These are phyloP conservation scores for Lathronympha strigana DNA, from an alignment of 2,888 invertebrate species.

Conservation along the genomic window DNA sequence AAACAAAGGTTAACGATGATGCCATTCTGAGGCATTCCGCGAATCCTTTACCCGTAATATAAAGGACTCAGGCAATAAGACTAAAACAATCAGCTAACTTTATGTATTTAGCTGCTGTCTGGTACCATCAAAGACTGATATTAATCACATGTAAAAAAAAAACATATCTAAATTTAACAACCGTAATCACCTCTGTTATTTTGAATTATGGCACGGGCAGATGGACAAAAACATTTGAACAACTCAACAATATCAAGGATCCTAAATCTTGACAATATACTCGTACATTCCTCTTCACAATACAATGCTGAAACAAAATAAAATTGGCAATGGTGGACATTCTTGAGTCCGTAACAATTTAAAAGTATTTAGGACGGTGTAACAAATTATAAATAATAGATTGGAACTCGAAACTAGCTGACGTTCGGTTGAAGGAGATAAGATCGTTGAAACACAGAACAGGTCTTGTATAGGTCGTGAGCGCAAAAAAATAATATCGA, in stretches of 20 bases:
- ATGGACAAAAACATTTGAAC: constrained; percentile 20
- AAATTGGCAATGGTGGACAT: constrained; percentile 38
- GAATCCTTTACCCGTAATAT: constrained; percentile 36
- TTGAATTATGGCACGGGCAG: constrained; percentile 32
- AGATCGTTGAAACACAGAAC: constrained; percentile 53
- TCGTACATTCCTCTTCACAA: constrained; percentile 31
- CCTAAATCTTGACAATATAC: constrained; percentile 18
- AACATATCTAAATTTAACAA: constrained; percentile 30
- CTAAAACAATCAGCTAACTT: constrained; percentile 34
- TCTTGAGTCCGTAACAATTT: constrained; percentile 45
- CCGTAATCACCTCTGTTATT: constrained; percentile 33
- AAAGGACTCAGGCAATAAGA: constrained; percentile 33
- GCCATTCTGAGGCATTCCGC: constrained; percentile 35
- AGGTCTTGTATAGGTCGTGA: constrained; percentile 56
- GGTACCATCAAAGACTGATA: constrained; percentile 38
- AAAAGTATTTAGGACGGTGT: constrained; percentile 53
- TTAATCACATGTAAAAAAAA: constrained; percentile 34
- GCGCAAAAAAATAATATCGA: constrained; percentile 49
- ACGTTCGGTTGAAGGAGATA: constrained; percentile 45
- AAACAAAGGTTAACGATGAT: constrained; percentile 36
- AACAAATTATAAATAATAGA: constrained; percentile 55
- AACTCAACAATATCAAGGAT: constrained; percentile 27
- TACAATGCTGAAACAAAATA: constrained; percentile 37
- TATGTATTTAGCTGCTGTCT: constrained; percentile 39
- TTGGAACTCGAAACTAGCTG: constrained; percentile 48